These are phyloP conservation scores for Brevimyrus niger DNA, from an alignment of 2,113 vertebrate genomes.

Conservation along the genomic window DNA sequence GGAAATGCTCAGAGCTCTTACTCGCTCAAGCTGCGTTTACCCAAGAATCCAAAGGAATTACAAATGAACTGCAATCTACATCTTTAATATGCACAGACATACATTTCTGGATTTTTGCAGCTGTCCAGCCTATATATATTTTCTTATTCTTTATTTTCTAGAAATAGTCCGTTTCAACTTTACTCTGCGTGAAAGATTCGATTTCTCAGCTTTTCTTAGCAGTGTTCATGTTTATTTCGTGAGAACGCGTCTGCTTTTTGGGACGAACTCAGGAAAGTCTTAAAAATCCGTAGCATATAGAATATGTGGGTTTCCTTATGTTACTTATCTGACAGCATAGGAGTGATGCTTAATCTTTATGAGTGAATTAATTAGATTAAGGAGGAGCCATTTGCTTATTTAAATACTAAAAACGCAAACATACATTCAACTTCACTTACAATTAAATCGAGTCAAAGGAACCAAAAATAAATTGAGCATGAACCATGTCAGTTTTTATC, in stretches of 20 bases:
- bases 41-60: neutral
- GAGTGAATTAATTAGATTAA: neutral
- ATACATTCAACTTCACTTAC: neutral
- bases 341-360: neutral
- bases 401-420: neutral
- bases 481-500: neutral
- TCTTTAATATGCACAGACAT: neutral
- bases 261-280: neutral
- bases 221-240: neutral
- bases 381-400: neutral
- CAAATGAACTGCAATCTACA: neutral
- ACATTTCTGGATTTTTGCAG: neutral
- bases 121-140: neutral
- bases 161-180: neutral
- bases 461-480: neutral
- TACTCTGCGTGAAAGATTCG: neutral
- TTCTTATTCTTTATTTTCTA: neutral
- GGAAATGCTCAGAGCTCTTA: neutral
- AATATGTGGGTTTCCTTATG: neutral
- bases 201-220: neutral
- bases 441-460: neutral
- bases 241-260: neutral
- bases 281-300: neutral
- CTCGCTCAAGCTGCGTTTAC: neutral
- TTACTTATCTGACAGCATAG: neutral